Base-by-base conservation (phyloP, 2,797 vertebrate genomes). In the Spizella passerina region DNA sequence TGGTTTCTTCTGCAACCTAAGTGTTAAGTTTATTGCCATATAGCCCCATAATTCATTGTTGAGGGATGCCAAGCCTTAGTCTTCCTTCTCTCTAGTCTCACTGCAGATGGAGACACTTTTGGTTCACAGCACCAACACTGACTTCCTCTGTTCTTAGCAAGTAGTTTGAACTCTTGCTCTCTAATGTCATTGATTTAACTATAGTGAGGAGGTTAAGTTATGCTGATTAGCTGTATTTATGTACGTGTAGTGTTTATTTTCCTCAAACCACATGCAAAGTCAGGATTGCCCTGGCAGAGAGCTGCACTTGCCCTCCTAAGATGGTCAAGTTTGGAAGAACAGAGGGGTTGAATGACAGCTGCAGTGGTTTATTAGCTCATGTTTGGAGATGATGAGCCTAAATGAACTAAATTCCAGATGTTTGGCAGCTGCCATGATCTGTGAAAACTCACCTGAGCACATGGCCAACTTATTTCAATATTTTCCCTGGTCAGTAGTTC, bases 1-100 rank as follows among this genome's bases (percentile, higher is more conserved):
- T 2, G 19, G 47, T 79, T 90, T 63, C 70, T 86, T 96, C 90
- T 96, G 92, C 81, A 93, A 79, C 75, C 70, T 60, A 78, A 92
- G 79, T 81, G 72, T 88, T 82, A 93, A 69, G 75, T 96, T 96
- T 95, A 94, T 88, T 90, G 68, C 88, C 5, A 16, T 60, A 60
- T 53, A 88, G 52, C 21, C 86, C 73, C 34, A 47, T 95, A 86
- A 94, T 71, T 96, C 79, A 80, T 32, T 86, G 81, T 7, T 92
- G 82, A 91, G 60, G 73, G 53, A 39, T 72, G 34, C 72, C 76
- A 94, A 80, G 46, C 38, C 53, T 53, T 4, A 2, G 70, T 84
- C n/a, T 86, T 50, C 43, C 29, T 88, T 64, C 44, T 60, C 38
- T 43, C 20, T 68, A 0, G 29, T 82, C 64, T 79, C 30, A 6